Conservation (phyloP, 1,140 invertebrate species). For the Camponotus floridanus region DNA sequence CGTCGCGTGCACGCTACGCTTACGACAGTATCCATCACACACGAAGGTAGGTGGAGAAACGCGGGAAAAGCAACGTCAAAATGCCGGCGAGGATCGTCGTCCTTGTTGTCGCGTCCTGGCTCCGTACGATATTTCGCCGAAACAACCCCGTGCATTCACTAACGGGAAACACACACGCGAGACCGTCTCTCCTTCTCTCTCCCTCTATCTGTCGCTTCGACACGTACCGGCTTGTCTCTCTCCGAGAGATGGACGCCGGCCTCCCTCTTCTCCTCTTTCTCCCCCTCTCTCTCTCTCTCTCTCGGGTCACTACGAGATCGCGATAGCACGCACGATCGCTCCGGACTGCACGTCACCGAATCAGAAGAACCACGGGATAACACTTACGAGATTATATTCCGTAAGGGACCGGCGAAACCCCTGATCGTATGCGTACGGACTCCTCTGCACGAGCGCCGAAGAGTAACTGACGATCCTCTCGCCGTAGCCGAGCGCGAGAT, state of each 20-base stretch:
- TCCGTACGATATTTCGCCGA: not conserved
- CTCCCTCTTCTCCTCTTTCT: not conserved
- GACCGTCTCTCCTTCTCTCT: conserved; percentile 43
- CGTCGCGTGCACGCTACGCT: conserved; percentile 72
- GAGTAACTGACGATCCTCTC: conserved; percentile 83
- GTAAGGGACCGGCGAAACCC: conserved; percentile 68
- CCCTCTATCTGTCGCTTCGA: conserved; percentile 3
- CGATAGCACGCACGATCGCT: conserved; percentile 16
- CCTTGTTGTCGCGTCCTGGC: not conserved
- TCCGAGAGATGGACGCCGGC: conserved; percentile 35
- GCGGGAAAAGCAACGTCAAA: conserved; percentile 69
- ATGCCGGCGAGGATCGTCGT: conserved; percentile 63
- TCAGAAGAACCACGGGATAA: conserved; percentile 40
- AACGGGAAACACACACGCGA: conserved; percentile 45
- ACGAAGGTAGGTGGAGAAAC: conserved; percentile 39
- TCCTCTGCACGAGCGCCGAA: conserved; percentile 83
- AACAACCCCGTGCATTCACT: conserved; percentile 34
- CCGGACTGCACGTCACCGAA: conserved; percentile 18
- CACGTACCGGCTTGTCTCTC: conserved; percentile 66
- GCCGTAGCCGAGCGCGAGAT: conserved; percentile 66
- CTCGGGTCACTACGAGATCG: conserved; percentile 28
- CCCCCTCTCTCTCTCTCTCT: too few species aligned
- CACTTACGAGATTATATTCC: conserved; percentile 66
- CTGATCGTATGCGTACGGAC: conserved; percentile 75
- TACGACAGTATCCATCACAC: conserved; percentile 79